Evolutionary conservation across 2,113 vertebrate species (phyloP), one percentile per base, ranked within the genome.

Genomic region (Paralichthys olivaceus): DNA sequence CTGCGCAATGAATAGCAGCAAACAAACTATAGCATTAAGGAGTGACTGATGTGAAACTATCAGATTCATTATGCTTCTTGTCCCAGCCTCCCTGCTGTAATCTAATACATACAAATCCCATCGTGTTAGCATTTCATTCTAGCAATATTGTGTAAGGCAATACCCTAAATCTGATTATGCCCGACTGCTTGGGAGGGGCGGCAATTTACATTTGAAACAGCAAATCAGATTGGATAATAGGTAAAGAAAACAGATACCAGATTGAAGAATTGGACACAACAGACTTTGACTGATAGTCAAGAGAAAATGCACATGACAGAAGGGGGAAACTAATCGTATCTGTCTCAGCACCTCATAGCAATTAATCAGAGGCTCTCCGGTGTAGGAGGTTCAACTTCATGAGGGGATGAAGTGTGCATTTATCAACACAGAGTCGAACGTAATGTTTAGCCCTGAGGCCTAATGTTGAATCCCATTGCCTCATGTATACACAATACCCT

Each of bases 111-210:
- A 83, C 85, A 87, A 90, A 92, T 92, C 90, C 91, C 76, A 91
- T 89, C 81, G 81, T 89, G 91, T 91, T 93, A 83, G 86, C 92
- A 91, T 93, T 94, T 94, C 88, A 93, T 94, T 94, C 81, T 79
- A 58, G 85, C 74, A 70, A 81, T 85, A 89, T 79, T 91, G 85
- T 87, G 82, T 83, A 90, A 93, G 68, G 88, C 83, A 89, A 92
- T 93, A 93, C 89, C 72, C 80, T 85, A 84, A 91, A 93, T 93
- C 87, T 92, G 90, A 94, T 95, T 93, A 92, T 34, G 62, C 75
- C 56, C 56, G 65, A 72, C 70, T 66, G 69, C 72, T 72, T 62
- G 83, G 85, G 79, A 79, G 71, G 77, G 77, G 67, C 26, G 5
- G 78, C 76, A 79, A 91, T 92, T 93, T 92, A 90, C 84, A 91